Conservation (phyloP, 1,140 invertebrate species). For the Pseudobourletiella spinata region DNA sequence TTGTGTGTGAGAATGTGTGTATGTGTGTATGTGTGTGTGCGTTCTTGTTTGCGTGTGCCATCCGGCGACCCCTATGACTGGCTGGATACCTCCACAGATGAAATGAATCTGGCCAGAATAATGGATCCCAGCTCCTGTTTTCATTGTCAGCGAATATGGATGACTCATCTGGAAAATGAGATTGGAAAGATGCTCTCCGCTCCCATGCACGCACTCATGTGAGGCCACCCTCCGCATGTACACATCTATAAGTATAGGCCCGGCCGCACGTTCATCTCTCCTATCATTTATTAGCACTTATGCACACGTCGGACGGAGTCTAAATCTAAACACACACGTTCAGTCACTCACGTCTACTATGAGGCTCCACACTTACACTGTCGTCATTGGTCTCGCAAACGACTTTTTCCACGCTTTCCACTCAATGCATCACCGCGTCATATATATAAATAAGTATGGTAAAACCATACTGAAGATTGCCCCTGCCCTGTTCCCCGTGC, state of each 20-base stretch:
- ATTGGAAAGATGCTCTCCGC: constrained; percentile 8
- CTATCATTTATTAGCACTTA: constrained; percentile 1
- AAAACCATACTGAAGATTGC: background rate
- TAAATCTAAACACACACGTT: no score
- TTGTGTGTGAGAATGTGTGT: no score
- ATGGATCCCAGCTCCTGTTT: constrained; percentile 15
- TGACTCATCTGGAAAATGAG: constrained; percentile 19
- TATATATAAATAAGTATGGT: background rate
- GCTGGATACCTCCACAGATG: no score
- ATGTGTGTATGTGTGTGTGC: no score
- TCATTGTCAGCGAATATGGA: constrained; percentile 22
- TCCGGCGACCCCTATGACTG: no score
- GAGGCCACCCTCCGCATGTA: background rate
- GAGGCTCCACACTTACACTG: background rate
- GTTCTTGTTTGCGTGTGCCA: no score
- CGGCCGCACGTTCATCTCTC: background rate
- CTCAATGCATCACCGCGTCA: background rate
- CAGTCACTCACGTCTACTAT: background rate
- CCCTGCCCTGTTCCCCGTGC: no score
- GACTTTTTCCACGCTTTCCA: background rate
- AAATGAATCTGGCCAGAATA: constrained; percentile 7
- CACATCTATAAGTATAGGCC: background rate
- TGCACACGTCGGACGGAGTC: background rate
- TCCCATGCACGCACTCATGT: background rate
- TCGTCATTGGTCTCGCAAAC: background rate